phyloP scores from a whole-genome alignment of 2,113 vertebrate species.

The Pachyramphus minor region DNA sequence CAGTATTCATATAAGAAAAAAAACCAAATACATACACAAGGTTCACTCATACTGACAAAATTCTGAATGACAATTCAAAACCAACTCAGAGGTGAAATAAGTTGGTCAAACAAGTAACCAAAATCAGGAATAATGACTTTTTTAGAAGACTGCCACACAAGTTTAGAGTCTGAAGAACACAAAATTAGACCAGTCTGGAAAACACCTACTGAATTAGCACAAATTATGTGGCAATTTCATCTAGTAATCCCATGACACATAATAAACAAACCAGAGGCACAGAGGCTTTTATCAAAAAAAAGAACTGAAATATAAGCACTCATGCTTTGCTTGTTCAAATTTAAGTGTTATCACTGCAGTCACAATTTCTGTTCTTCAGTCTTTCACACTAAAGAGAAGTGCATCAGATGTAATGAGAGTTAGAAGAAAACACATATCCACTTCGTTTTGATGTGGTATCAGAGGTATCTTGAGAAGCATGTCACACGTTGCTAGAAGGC shows the following conservation, averaged over 20 bases:
- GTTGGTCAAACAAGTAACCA: not conserved
- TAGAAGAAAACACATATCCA: not conserved
- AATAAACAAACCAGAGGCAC: not conserved
- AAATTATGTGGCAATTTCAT: not conserved
- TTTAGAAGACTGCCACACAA: not conserved
- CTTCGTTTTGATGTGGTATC: not conserved
- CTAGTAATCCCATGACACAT: not conserved
- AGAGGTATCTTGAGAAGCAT: not conserved
- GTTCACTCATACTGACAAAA: not conserved
- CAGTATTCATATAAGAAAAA: not conserved
- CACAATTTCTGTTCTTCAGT: not conserved
- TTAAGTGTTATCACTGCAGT: not conserved
- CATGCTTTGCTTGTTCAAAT: not conserved
- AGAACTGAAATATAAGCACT: not conserved
- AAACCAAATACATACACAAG: not conserved
- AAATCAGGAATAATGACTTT: not conserved
- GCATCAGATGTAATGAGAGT: fast-evolving
- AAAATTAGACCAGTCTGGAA: not conserved
- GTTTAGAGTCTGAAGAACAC: not conserved
- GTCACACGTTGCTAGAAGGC: not conserved
- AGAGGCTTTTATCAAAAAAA: not conserved
- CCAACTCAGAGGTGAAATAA: not conserved
- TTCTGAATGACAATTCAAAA: not conserved
- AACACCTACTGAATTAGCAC: not conserved
- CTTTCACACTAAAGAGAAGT: not conserved